Evolutionary conservation across 2,888 invertebrate genomes (phyloP).

Genomic region (Ormyrus labotus): DNA sequence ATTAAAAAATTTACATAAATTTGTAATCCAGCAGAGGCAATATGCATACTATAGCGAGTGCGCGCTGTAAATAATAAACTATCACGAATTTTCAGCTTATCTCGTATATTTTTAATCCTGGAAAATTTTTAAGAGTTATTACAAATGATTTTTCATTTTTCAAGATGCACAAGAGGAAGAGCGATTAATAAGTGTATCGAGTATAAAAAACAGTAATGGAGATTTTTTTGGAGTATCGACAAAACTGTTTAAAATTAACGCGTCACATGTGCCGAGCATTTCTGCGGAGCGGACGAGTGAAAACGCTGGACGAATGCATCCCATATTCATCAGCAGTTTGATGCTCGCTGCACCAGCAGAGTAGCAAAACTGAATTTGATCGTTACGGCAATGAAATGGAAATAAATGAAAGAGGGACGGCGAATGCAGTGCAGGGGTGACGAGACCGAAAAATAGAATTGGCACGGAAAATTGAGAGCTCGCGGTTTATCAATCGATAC

Average conservation of each 20-base stretch:
- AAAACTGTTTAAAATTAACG: conserved; percentile 1
- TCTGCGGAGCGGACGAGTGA: background rate
- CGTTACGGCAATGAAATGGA: conserved; percentile 41
- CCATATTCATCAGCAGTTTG: background rate
- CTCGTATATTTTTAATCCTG: no score
- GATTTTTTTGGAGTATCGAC: background rate
- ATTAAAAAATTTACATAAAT: no score
- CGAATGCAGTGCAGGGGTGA: background rate
- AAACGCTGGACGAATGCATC: background rate
- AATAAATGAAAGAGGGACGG: conserved; percentile 29
- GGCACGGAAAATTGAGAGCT: conserved; percentile 35
- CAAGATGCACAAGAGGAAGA: no score
- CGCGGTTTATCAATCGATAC: conserved; percentile 50
- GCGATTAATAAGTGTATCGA: no score
- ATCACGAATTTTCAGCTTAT: no score
- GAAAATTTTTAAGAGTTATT: no score
- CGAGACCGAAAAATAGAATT: conserved; percentile 29
- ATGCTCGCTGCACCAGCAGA: background rate
- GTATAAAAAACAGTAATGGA: no score
- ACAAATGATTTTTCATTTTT: no score
- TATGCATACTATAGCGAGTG: no score
- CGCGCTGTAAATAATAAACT: no score
- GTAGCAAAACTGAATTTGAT: conserved; percentile 35
- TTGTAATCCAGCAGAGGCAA: no score
- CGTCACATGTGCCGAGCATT: background rate